phyloP scores from a whole-genome alignment of 2,113 vertebrate species.

The Podarcis muralis region DNA sequence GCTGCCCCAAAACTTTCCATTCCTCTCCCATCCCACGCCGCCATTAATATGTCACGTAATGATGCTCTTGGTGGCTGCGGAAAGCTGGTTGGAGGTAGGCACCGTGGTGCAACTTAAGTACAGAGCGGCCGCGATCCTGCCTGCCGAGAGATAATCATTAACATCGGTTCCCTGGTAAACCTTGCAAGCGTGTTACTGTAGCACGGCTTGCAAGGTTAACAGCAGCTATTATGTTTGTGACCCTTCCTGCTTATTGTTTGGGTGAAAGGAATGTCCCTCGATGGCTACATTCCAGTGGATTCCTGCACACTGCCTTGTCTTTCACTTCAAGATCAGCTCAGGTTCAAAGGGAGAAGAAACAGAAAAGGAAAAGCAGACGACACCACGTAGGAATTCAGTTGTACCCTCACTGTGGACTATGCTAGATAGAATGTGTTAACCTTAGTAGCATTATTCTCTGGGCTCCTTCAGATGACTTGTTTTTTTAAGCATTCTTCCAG shows the following conservation, averaged over 20 bases:
- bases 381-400: neutral
- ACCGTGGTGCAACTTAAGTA: neutral
- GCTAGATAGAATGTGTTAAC: neutral
- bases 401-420: no score
- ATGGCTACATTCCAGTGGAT: no score
- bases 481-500: no score
- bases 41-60: slow-evolving; percentile 15
- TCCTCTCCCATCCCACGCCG: neutral
- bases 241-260: slow-evolving; percentile 38
- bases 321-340: neutral
- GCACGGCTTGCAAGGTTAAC: neutral
- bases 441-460: no score
- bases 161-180: slow-evolving; percentile 29
- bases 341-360: neutral
- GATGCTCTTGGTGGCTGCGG: neutral
- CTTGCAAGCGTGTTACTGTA: neutral
- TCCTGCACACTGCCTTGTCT: no score
- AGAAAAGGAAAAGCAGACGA: neutral
- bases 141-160: slow-evolving; percentile 25
- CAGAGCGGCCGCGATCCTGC: slow-evolving; percentile 20
- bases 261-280: neutral
- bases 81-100: neutral
- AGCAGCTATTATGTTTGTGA: neutral
- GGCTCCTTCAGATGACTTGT: no score
- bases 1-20: neutral